Evolutionary conservation across 2,797 vertebrate genomes (phyloP).

Genomic region (Telmatherina bonti): DNA sequence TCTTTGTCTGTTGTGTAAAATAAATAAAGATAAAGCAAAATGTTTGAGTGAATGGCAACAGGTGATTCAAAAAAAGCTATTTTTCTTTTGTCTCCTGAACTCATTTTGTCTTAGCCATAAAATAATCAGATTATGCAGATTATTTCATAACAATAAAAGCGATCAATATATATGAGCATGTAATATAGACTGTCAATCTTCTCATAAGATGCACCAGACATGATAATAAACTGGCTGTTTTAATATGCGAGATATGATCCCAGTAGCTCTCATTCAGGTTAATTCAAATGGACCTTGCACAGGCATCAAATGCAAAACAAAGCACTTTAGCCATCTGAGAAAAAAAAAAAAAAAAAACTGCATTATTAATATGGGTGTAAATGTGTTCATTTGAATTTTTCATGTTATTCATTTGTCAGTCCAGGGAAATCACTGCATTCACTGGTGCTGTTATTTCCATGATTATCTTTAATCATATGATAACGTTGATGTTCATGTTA

Average conservation of each 20-base stretch:
- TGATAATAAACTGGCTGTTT: slow-evolving; percentile 8
- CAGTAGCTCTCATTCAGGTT: slow-evolving; percentile 13
- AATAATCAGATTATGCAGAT: too few relatives aligned
- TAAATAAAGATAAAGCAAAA: too few relatives aligned
- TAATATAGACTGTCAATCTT: background rate
- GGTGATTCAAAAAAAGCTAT: too few relatives aligned
- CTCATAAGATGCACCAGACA: background rate
- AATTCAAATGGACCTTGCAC: slow-evolving; percentile 21
- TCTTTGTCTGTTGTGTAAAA: too few relatives aligned
- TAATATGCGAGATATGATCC: slow-evolving; percentile 13
- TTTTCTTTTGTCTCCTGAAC: too few relatives aligned
- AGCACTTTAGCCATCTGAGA: slow-evolving; percentile 25
- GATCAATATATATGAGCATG: background rate
- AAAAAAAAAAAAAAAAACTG: too few relatives aligned
- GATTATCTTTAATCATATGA: slow-evolving; percentile 42
- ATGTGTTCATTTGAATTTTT: slow-evolving; percentile 31
- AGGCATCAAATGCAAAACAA: slow-evolving; percentile 40
- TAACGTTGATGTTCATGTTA: slow-evolving; percentile 31
- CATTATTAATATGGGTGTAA: slow-evolving; percentile 43
- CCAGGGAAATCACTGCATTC: slow-evolving; percentile 33
- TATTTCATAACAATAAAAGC: too few relatives aligned
- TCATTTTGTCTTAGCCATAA: too few relatives aligned
- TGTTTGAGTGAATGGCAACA: too few relatives aligned
- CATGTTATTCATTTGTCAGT: slow-evolving; percentile 33
- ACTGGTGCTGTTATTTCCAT: slow-evolving; percentile 1